Evolutionary conservation across 2,888 invertebrate genomes (phyloP).

Genomic region (Orthosia gothica): DNA sequence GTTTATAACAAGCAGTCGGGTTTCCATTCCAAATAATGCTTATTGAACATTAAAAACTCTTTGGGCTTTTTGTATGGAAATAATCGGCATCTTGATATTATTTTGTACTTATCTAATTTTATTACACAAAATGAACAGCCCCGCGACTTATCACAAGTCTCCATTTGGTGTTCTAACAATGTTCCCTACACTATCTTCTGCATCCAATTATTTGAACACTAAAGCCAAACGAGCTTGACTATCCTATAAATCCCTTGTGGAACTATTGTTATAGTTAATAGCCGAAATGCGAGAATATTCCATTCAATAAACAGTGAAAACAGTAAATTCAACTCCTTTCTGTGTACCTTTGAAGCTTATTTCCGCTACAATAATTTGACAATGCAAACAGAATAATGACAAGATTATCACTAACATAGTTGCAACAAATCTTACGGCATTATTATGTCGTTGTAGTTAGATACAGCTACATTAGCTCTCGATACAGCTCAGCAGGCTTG

Average conservation of each 20-base stretch:
- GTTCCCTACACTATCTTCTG: neutral
- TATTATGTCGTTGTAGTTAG: neutral
- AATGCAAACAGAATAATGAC: conserved; percentile 1
- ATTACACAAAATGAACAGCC: neutral
- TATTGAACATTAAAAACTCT: neutral
- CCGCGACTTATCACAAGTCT: neutral
- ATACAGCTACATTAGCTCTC: conserved; percentile 17
- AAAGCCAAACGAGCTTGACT: conserved; percentile 17
- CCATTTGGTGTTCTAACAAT: neutral
- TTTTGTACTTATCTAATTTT: neutral
- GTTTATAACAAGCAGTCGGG: neutral
- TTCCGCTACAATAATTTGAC: conserved; percentile 19
- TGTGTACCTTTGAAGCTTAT: conserved; percentile 23
- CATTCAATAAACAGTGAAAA: conserved; percentile 35
- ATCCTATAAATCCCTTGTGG: conserved; percentile 28
- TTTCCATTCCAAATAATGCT: neutral
- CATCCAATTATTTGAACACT: conserved; percentile 51
- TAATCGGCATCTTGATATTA: neutral
- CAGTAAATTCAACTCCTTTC: conserved; percentile 6
- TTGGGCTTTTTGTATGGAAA: too few species aligned
- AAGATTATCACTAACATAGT: conserved; percentile 6
- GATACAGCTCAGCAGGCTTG: conserved; percentile 8
- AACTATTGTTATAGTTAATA: conserved; percentile 36
- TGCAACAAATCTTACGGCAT: conserved; percentile 6
- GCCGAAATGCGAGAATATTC: conserved; percentile 42